A percentile compares a stretch with the other conserved stretches of the same genome.
Evolutionary conservation across 2,888 invertebrate species (phyloP).

Genomic region (Hydropsyche betteni): DNA sequence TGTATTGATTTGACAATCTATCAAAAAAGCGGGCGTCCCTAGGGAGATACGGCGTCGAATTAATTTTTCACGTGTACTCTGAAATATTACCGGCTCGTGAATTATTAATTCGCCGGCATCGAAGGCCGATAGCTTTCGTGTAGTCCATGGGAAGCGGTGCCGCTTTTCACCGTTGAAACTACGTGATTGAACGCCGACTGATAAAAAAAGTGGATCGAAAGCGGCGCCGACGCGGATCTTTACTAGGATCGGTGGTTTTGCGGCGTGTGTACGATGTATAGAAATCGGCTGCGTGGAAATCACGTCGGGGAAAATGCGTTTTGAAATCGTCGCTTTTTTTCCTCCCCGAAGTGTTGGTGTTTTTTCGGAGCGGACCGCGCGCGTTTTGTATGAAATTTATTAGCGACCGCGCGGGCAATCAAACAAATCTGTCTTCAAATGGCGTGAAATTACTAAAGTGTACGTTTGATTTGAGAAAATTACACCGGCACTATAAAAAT

Average conservation of each 20-base stretch:
- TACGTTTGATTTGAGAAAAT: constrained; percentile 22
- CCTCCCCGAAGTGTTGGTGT: no score
- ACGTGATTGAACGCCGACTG: constrained; percentile 2
- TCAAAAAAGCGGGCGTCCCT: background rate
- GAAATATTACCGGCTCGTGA: constrained; percentile 10
- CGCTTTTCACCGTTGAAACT: background rate
- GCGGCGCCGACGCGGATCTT: background rate
- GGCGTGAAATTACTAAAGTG: constrained; percentile 29
- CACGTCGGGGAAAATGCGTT: no score
- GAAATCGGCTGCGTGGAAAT: no score
- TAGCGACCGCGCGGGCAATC: constrained; percentile 22
- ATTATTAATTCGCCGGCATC: background rate
- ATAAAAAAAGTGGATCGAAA: background rate
- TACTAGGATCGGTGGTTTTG: background rate
- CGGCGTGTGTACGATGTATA: no score
- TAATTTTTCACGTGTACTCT: constrained; percentile 26
- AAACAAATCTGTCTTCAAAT: constrained; percentile 30
- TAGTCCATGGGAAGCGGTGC: constrained; percentile 6
- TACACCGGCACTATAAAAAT: background rate
- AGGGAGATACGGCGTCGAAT: constrained; percentile 1
- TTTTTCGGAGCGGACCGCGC: no score
- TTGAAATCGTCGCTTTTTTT: no score
- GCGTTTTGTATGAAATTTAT: constrained; percentile 8
- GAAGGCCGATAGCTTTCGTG: background rate
- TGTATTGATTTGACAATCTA: constrained; percentile 24